phyloP scores from a whole-genome alignment of 2,113 vertebrate species.

The Chaenocephalus aceratus region DNA sequence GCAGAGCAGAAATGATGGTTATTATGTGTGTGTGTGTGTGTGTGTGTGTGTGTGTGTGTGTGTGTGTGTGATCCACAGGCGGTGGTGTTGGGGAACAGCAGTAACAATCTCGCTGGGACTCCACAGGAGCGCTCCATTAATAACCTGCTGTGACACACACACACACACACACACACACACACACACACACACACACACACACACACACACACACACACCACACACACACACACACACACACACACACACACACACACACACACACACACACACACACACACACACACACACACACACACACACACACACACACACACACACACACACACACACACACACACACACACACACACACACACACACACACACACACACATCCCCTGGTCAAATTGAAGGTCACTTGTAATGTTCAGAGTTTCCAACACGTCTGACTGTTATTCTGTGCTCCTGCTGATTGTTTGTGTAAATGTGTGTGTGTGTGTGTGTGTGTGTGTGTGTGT shows the following conservation, averaged over 20 bases:
- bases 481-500: no score
- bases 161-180: constrained; percentile 5
- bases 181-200: background rate
- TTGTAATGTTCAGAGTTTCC: background rate
- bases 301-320: background rate
- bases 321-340: background rate
- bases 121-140: constrained; percentile 38
- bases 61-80: constrained; percentile 3
- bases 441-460: background rate
- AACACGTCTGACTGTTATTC: background rate
- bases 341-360: constrained; percentile 1
- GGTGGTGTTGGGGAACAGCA: constrained; percentile 19
- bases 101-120: constrained; percentile 14
- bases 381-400: background rate
- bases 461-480: background rate
- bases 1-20: constrained; percentile 9
- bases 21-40: background rate
- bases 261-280: background rate
- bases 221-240: background rate
- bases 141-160: constrained; percentile 32
- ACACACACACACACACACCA: no score
- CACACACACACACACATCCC: constrained; percentile 5
- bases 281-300: constrained; percentile 1
- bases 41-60: background rate
- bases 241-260: background rate